Conservation (phyloP, 1,140 invertebrate genomes). For the Calliopsis andreniformis region DNA sequence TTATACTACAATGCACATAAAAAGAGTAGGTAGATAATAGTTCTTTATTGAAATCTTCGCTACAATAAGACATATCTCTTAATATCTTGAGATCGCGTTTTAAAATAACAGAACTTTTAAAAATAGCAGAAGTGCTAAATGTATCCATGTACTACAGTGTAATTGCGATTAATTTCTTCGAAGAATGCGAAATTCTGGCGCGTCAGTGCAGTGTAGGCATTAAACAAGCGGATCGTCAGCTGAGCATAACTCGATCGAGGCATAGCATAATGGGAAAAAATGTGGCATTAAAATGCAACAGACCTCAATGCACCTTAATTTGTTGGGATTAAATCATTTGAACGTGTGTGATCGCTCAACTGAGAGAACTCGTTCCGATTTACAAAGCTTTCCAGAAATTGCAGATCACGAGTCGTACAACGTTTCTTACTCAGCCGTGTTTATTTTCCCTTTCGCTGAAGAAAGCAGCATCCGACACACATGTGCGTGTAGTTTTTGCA, state of each 20-base stretch:
- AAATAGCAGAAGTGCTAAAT: too few relatives aligned
- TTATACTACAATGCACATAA: too few relatives aligned
- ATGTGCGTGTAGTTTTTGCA: neutral
- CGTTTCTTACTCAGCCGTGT: too few relatives aligned
- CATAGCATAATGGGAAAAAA: neutral
- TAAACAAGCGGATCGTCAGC: neutral
- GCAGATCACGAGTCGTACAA: neutral
- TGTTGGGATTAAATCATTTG: neutral
- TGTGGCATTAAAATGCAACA: conserved; percentile 27
- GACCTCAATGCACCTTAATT: conserved; percentile 28
- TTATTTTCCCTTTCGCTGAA: neutral
- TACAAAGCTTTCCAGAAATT: neutral
- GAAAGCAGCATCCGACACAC: too few relatives aligned
- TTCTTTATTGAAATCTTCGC: too few relatives aligned
- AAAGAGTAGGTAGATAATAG: too few relatives aligned
- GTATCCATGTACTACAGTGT: neutral
- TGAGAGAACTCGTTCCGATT: neutral
- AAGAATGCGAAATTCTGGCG: too few relatives aligned
- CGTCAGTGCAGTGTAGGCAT: too few relatives aligned
- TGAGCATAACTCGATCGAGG: neutral
- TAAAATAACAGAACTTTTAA: too few relatives aligned
- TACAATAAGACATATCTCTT: too few relatives aligned
- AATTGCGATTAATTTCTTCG: conserved; percentile 5
- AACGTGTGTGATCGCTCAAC: neutral
- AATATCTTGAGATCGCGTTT: too few relatives aligned